Conservation (phyloP, 2,888 invertebrate genomes). For the Rotaria sp. region DNA sequence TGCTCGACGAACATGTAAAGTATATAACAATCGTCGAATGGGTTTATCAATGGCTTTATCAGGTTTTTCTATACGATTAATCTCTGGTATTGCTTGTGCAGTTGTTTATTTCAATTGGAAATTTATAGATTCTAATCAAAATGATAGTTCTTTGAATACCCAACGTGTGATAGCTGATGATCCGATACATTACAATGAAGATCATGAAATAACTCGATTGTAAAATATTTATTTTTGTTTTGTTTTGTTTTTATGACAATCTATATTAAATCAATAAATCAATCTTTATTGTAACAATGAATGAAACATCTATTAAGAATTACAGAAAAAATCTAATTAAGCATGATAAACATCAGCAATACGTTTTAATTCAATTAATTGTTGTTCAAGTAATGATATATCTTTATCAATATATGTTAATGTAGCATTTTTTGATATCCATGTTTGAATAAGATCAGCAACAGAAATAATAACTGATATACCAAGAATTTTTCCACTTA, state of each 20-base stretch:
- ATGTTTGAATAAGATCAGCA: neutral
- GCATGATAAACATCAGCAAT: neutral
- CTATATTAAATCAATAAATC: too few species aligned
- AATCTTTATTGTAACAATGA: too few species aligned
- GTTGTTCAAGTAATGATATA: neutral
- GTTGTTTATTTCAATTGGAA: neutral
- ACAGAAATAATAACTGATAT: neutral
- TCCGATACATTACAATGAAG: neutral
- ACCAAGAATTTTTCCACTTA: slow-evolving; percentile 1
- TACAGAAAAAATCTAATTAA: neutral
- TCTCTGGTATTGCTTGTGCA: neutral
- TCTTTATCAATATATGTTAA: too few species aligned
- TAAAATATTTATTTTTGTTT: neutral
- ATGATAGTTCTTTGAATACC: neutral
- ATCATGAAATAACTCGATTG: neutral
- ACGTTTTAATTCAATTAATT: slow-evolving; percentile 8
- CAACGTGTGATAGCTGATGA: too few species aligned
- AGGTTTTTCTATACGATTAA: neutral
- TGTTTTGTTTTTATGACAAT: too few species aligned
- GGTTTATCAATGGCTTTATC: slow-evolving; percentile 4
- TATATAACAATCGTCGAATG: slow-evolving; percentile 12
- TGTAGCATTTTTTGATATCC: too few species aligned
- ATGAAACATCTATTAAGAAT: too few species aligned
- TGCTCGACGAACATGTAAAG: slow-evolving; percentile 16
- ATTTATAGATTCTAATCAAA: neutral